Evolutionary conservation across 2,113 vertebrate genomes (phyloP), one percentile per base, ranked within the genome.

Genomic region (Siphamia tubifer): DNA sequence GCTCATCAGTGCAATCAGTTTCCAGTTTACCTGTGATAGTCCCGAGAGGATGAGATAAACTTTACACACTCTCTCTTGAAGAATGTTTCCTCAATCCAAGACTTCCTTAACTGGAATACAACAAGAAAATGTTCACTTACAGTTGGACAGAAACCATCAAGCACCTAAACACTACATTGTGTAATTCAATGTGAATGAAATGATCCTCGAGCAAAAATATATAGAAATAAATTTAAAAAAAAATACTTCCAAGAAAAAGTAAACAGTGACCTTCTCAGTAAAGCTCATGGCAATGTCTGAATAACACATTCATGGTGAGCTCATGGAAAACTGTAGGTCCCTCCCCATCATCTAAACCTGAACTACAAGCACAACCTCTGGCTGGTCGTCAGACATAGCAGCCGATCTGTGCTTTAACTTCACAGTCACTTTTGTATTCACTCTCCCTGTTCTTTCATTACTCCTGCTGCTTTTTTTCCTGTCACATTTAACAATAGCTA

Each of bases 21-120:
- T n/a, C 11, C 9, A 43, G 19, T 53, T 74, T 84, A 90, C 89
- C 89, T 87, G 79, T 90, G 89, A 1, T 90, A 83, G 74, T 95
- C 95, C 82, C 92, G 93, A 25, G 95, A 95, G 55, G 81, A 93
- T 25, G 94, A 93, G 72, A 98, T 93, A 58, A 98, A 92, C 82
- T 92, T 93, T 53, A 89, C 90, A 88, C 97, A 99, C 75, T 99
- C 96, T 89, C 96, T 94, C 89, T 94, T 98, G 84, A 63, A 88
- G 83, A 98, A 96, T 36, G 89, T 92, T n/a, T 87, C 93, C 90
- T 97, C 96, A 0, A 98, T 98, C 98, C 96, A 99, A 60, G 93
- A 93, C 83, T 90, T 95, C 28, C 93, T 83, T 10, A 89, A 84
- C 95, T 98, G 77, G 69, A 94, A 79, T 76, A 52, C 91, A 4